Evolutionary conservation across 2,797 vertebrate genomes (phyloP), one percentile per base, ranked within the genome.

Genomic region (Alauda arvensis): DNA sequence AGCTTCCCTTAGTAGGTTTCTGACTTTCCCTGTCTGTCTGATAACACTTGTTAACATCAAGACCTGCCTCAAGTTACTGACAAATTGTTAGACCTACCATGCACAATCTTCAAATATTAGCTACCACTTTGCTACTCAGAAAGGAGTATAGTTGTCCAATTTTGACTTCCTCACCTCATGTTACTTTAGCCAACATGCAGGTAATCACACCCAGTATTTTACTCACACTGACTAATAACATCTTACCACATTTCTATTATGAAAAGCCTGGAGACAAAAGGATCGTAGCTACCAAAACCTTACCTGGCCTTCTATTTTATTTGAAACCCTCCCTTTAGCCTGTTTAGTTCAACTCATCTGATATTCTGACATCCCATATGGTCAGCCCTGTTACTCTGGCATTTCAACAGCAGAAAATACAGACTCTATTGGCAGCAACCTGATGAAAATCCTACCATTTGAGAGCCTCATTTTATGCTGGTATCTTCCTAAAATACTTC

Each of bases 401-500:
- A 68, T 62, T 75, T 55, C 42, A 53, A 80, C 40, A 87, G n/a
- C 45, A 88, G 48, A 72, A 93, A 87, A 49, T 55, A 76, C 31
- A 83, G 48, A 63, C 9, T 2, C 3, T 49, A 17, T 26, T 68
- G 66, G 17, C 70, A 90, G 42, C 15, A 85, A 59, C 37, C 66
- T 66, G 52, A 18, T 81, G 42, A 72, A 88, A 91, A 83, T 77
- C 37, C 52, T 62, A 48, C 31, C 19, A 45, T 72, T 88, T 83
- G 51, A 75, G 46, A 82, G 26, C 9, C 57, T 75, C 16, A 46
- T 82, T 88, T 89, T 74, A 48, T 43, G 9, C 33, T 34, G 39
- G 43, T 40, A 66, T 76, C 17, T 80, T 85, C 49, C 48, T 75
- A 85, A 90, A 92, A 77, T 77, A 60, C 10, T 83, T 88, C 56